phyloP scores from a whole-genome alignment of 2,797 vertebrate species.

The Lacerta viridis region DNA sequence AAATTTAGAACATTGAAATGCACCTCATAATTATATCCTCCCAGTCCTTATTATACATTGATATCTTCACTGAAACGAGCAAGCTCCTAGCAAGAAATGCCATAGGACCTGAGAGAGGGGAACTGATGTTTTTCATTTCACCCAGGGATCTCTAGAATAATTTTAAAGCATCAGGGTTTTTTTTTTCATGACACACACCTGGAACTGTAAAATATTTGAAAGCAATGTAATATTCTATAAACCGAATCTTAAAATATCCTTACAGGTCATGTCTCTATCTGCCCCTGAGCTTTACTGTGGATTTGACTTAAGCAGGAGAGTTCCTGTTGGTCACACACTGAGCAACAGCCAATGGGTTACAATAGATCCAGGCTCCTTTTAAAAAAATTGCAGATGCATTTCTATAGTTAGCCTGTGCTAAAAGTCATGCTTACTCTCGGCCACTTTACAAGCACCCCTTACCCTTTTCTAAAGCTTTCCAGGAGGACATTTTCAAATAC shows the following conservation, averaged over 20 bases:
- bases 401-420: constrained; percentile 50
- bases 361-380: neutral
- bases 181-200: neutral
- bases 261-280: constrained; percentile 20
- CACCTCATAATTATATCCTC: neutral
- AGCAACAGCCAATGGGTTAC: constrained; percentile 32
- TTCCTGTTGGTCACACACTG: neutral
- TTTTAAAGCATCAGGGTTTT: neutral
- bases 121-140: neutral
- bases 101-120: neutral
- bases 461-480: constrained; percentile 28
- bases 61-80: neutral
- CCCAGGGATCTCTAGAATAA: neutral
- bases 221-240: neutral
- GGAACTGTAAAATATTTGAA: constrained; percentile 30
- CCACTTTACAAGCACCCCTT: constrained; percentile 6
- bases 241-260: constrained; percentile 35
- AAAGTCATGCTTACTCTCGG: constrained; percentile 28
- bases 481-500: constrained; percentile 57
- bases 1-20: neutral
- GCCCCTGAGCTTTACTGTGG: fast-evolving
- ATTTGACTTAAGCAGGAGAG: constrained; percentile 31
- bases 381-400: constrained; percentile 37
- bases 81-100: neutral
- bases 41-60: neutral